Evolutionary conservation across 2,797 vertebrate genomes (phyloP), one percentile per base, ranked within the genome.

Genomic region (Hipposideros larvatus): DNA sequence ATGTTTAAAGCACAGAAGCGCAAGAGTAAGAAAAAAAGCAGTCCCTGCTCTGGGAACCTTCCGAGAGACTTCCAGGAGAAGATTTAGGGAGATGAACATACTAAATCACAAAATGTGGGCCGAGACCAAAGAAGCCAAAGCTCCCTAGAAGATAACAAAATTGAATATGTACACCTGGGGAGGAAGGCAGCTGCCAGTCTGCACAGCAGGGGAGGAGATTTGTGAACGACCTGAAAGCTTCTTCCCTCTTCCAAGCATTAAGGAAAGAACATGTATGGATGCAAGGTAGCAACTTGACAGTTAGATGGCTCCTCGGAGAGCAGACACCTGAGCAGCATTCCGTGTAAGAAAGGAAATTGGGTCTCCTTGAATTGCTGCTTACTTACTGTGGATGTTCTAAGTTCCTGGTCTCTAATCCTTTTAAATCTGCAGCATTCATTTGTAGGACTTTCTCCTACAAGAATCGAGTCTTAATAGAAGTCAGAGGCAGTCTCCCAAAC

Each of bases 91-190:
- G 10, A 74, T 43, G 43, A 73, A 86, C 68, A 90, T 21, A 86
- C 10, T 71, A 57, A 78, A 51, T 80, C 48, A 53, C 34, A 86
- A 91, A 55, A 61, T 82, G 31, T 46, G 34, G 66, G 11, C 66
- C 59, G 75, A 73, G n/a, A 46, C 46, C 10, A n/a, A 1, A 84
- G 46, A 77, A 77, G 61, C 37, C 78, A 84, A 87, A 89, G 34
- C 13, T 71, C 73, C 53, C 53, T 43, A 80, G 59, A 37, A 87
- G 34, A 79, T 55, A 80, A 91, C 48, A 87, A 90, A 93, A 94
- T 0, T 87, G 37, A 96, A 28, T 68, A 43, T 59, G 15, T 22
- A 70, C 51, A 86, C 26, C 9, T 48, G 19, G 46, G 19, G 43
- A 87, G 16, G 26, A 85, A 61, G 55, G 84, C 10, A 85, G 43